These are phyloP conservation scores for Thalpophila matura DNA, from an alignment of 2,888 invertebrate species.

Conservation along the genomic window DNA sequence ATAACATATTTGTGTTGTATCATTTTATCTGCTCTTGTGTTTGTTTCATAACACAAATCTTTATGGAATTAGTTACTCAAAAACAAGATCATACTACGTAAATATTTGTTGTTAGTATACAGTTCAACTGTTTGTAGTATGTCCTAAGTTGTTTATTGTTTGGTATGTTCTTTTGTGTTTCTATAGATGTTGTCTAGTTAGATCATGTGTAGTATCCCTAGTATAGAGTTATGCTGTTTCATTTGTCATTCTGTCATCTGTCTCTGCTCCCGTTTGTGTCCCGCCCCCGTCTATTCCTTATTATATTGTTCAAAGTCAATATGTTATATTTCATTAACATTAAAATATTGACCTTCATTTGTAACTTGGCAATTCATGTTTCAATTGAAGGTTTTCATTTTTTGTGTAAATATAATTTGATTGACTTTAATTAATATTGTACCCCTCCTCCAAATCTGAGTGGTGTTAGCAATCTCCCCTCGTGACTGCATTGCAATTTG, in stretches of 20 bases:
- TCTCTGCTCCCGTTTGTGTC: conserved; percentile 61
- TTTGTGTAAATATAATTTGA: conserved; percentile 66
- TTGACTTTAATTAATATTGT: conserved; percentile 74
- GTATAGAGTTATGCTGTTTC: conserved; percentile 64
- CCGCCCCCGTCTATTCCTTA: conserved; percentile 60
- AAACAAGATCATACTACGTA: conserved; percentile 27
- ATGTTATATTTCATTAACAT: conserved; percentile 64
- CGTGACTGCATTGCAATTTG: conserved; percentile 91
- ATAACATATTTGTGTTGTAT: conserved; percentile 64
- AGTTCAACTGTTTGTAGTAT: conserved; percentile 42
- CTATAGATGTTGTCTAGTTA: conserved; percentile 67
- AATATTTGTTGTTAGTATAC: conserved; percentile 44
- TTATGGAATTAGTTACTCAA: conserved; percentile 30
- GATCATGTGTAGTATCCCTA: conserved; percentile 67
- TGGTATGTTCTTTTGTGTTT: conserved; percentile 62
- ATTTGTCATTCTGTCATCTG: conserved; percentile 63
- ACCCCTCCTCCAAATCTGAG: conserved; percentile 72
- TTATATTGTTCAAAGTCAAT: conserved; percentile 76
- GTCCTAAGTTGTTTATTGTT: conserved; percentile 54
- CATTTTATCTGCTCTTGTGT: conserved; percentile 61
- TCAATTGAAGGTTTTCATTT: conserved; percentile 80
- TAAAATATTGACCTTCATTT: conserved; percentile 80
- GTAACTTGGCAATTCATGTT: conserved; percentile 72
- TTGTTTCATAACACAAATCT: conserved; percentile 44
- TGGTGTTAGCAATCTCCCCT: conserved; percentile 90